These are phyloP conservation scores for Nannospalax galili DNA, from an alignment of 2,113 vertebrate species.

Conservation along the genomic window DNA sequence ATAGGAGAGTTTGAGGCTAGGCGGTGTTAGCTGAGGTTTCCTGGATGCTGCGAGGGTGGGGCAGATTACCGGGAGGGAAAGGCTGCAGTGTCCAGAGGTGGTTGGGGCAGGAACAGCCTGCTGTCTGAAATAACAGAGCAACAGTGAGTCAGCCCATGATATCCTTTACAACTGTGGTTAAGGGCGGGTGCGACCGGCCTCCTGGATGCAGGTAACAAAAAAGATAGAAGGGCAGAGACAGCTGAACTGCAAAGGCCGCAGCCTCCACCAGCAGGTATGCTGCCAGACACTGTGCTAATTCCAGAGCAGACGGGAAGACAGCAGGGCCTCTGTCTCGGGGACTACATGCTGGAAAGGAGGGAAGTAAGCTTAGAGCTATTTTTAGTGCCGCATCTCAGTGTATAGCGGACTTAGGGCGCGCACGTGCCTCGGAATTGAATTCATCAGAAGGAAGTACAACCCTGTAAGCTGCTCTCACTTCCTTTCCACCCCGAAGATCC, in stretches of 20 bases:
- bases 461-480: not conserved
- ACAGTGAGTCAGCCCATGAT: not conserved
- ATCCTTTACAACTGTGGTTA: not conserved
- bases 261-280: not conserved
- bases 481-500: not conserved
- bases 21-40: not conserved
- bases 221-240: not conserved
- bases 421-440: conserved; percentile 34
- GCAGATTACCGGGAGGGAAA: not conserved
- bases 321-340: conserved; percentile 63
- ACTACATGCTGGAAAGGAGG: conserved; percentile 46
- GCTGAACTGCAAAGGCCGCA: not conserved
- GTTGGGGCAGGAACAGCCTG: not conserved
- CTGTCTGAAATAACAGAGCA: conserved; percentile 50
- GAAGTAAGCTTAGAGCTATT: conserved; percentile 70
- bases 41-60: not conserved
- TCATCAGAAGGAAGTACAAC: conserved; percentile 44
- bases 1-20: not conserved
- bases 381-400: conserved; percentile 62
- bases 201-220: conserved; percentile 56
- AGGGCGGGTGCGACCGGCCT: not conserved
- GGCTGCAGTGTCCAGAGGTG: not conserved
- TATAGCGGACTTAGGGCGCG: conserved; percentile 14
- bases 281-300: conserved; percentile 49
- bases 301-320: conserved; percentile 57